These are phyloP conservation scores for Otolemur crassicaudatus DNA, from an alignment of 2,797 vertebrate genomes.

Conservation along the genomic window DNA sequence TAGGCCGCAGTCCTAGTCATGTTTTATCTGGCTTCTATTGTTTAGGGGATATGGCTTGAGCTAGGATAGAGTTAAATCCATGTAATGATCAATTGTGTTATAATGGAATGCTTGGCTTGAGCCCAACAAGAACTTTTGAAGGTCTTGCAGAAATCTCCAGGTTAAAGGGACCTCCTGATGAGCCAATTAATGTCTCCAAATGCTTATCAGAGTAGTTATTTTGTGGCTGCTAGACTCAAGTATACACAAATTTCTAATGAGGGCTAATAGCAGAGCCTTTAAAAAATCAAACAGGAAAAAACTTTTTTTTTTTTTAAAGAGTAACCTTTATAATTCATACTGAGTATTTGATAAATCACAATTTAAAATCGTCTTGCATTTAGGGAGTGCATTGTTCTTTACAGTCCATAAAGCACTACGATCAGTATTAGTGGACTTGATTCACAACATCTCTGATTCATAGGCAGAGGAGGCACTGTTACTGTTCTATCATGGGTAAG, in stretches of 20 bases:
- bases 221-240: background rate
- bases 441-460: background rate
- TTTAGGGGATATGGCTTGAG: background rate
- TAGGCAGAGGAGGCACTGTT: background rate
- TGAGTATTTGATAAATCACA: background rate
- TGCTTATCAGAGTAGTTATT: background rate
- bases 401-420: background rate
- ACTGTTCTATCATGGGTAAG: background rate
- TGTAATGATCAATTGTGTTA: background rate
- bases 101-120: constrained; percentile 37
- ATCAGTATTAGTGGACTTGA: background rate
- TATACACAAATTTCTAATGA: constrained; percentile 17
- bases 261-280: background rate
- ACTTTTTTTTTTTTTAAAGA: background rate
- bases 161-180: background rate
- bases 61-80: background rate
- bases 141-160: background rate
- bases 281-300: background rate
- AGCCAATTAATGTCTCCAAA: background rate
- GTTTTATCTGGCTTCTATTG: background rate
- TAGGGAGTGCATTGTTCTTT: background rate
- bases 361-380: background rate
- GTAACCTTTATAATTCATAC: background rate
- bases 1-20: background rate
- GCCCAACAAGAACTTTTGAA: background rate